A percentile compares a stretch with the other conserved stretches of the same genome.
Evolutionary conservation across 2,113 vertebrate species (phyloP).

Genomic region (Helogale parvula): DNA sequence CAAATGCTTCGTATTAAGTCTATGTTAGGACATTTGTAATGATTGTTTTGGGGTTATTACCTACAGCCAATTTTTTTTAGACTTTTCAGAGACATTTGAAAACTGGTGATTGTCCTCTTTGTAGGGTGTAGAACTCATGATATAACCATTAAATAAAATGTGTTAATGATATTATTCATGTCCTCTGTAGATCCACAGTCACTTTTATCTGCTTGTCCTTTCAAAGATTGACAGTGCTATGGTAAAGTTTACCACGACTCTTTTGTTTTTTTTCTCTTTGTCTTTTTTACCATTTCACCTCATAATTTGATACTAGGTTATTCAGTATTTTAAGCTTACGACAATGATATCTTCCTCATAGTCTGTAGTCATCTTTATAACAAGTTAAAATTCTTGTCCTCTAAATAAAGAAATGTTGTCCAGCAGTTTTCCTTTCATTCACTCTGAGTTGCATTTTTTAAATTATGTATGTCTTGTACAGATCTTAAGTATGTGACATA

Average conservation of each 20-base stretch:
- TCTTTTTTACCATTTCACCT: not conserved
- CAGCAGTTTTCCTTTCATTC: not conserved
- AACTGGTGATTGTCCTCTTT: not conserved
- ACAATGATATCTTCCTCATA: not conserved
- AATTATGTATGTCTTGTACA: not conserved
- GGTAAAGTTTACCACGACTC: not conserved
- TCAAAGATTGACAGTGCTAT: not conserved
- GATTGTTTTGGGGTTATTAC: not conserved
- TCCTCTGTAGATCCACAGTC: not conserved
- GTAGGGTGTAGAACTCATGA: not conserved
- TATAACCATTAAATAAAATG: not conserved
- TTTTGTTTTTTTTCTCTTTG: not conserved
- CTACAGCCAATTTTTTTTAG: not conserved
- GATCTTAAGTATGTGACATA: not conserved
- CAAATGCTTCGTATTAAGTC: not conserved
- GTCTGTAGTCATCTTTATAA: not conserved
- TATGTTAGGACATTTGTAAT: not conserved
- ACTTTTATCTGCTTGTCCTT: not conserved
- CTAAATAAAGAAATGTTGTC: not conserved
- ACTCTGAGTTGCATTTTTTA: not conserved
- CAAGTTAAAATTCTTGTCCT: not conserved
- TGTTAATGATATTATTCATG: not conserved
- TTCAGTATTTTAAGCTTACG: not conserved
- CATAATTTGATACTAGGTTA: not conserved
- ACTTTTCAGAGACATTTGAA: not conserved